Conservation (phyloP, 2,797 vertebrate species). For the Neoniphon sammara region DNA sequence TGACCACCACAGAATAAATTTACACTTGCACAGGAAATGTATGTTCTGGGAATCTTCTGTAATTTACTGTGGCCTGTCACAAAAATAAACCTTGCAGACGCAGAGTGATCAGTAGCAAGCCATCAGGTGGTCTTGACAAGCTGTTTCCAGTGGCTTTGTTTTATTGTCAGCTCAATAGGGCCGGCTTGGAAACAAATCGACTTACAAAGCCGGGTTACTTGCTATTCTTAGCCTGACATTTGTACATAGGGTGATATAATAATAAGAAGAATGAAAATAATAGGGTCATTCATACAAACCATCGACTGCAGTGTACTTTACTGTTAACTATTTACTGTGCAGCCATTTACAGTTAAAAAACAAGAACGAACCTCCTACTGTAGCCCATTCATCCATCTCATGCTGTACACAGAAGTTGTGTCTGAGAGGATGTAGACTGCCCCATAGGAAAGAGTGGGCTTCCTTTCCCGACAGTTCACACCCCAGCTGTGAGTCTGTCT, state of each 20-base stretch:
- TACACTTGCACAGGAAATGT: not conserved
- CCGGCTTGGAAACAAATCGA: slow-evolving; percentile 43
- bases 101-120: slow-evolving; percentile 35
- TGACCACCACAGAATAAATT: not conserved
- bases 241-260: not conserved
- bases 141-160: slow-evolving; percentile 59
- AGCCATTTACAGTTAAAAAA: not conserved
- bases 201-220: slow-evolving; percentile 20
- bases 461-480: slow-evolving; percentile 65
- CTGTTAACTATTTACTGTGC: too few species aligned
- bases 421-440: slow-evolving; percentile 68
- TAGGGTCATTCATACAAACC: not conserved
- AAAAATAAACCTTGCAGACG: slow-evolving; percentile 35
- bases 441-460: slow-evolving; percentile 66
- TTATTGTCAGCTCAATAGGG: slow-evolving; percentile 60
- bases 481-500: slow-evolving; percentile 70
- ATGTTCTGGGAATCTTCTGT: too few species aligned
- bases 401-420: slow-evolving; percentile 4
- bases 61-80: not conserved
- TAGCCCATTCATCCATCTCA: not conserved
- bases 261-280: not conserved
- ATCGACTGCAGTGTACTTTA: not conserved
- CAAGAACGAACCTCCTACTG: not conserved
- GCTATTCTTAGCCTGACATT: slow-evolving; percentile 6
- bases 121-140: slow-evolving; percentile 73